phyloP scores from a whole-genome alignment of 2,113 vertebrate species.

The Damaliscus lunatus region DNA sequence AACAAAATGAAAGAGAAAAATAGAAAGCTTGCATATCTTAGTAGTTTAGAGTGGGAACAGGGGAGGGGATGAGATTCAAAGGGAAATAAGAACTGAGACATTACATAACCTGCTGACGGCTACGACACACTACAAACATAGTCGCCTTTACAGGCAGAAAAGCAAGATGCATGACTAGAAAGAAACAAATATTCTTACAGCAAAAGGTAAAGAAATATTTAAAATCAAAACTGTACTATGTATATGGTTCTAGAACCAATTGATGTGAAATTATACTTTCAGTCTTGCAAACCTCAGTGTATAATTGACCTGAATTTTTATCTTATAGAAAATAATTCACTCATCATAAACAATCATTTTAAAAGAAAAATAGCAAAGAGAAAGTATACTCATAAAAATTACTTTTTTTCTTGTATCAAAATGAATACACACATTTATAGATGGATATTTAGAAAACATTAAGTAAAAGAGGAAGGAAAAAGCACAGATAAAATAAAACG shows the following conservation, averaged over 20 bases:
- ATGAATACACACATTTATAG: not conserved
- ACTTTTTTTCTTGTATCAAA: not conserved
- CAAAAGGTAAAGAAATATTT: not conserved
- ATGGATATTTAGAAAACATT: not conserved
- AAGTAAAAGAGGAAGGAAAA: not conserved
- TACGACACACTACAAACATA: not conserved
- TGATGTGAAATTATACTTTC: not conserved
- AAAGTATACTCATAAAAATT: not conserved
- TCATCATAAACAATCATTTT: not conserved
- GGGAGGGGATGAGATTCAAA: not conserved
- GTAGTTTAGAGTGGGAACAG: not conserved
- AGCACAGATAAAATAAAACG: not conserved
- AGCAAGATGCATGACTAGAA: not conserved
- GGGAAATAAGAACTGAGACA: not conserved
- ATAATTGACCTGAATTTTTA: constrained; percentile 5
- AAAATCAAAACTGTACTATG: not conserved
- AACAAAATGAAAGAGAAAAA: not conserved
- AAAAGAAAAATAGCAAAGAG: not conserved
- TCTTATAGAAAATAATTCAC: constrained; percentile 3
- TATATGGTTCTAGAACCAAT: not conserved
- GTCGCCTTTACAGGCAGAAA: not conserved
- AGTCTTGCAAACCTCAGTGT: not conserved
- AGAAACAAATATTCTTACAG: not conserved
- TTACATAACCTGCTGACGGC: not conserved
- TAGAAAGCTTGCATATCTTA: not conserved